Evolutionary conservation across 2,113 vertebrate genomes (phyloP).

Genomic region (Tragulus kanchil): DNA sequence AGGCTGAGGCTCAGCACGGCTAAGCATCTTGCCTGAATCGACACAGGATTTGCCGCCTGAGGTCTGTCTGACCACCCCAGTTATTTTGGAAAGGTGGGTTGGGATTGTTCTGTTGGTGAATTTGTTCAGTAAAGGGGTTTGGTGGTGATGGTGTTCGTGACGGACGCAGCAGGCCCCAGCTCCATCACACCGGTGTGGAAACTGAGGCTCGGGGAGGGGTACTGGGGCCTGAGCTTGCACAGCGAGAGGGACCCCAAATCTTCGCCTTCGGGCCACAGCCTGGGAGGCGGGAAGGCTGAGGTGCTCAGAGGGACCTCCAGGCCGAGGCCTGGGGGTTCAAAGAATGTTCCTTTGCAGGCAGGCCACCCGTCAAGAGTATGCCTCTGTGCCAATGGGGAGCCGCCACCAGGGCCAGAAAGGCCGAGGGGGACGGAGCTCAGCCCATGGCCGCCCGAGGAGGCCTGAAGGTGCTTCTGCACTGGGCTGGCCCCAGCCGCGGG

Average conservation of each 20-base stretch:
- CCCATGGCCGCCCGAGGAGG: slow-evolving; percentile 68
- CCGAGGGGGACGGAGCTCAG: background rate
- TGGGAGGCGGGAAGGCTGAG: background rate
- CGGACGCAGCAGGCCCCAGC: no score
- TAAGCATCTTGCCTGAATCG: background rate
- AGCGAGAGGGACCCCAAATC: background rate
- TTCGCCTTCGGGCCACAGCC: background rate
- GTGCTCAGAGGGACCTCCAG: background rate
- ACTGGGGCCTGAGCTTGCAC: background rate
- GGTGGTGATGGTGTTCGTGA: background rate
- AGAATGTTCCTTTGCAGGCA: background rate
- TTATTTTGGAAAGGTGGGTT: background rate
- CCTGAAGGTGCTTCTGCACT: slow-evolving; percentile 91
- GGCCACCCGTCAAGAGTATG: slow-evolving; percentile 74
- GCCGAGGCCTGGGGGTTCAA: background rate
- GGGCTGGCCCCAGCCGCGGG: slow-evolving; percentile 85
- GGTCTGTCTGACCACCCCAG: background rate
- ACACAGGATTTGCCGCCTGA: background rate
- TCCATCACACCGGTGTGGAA: background rate
- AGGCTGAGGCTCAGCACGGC: slow-evolving; percentile 31
- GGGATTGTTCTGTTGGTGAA: background rate
- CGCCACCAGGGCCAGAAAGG: slow-evolving; percentile 39
- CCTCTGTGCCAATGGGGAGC: slow-evolving; percentile 79
- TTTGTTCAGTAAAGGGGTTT: background rate
- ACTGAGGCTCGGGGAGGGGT: background rate